Conservation (phyloP, 2,113 vertebrate genomes). For the Pandion haliaetus region DNA sequence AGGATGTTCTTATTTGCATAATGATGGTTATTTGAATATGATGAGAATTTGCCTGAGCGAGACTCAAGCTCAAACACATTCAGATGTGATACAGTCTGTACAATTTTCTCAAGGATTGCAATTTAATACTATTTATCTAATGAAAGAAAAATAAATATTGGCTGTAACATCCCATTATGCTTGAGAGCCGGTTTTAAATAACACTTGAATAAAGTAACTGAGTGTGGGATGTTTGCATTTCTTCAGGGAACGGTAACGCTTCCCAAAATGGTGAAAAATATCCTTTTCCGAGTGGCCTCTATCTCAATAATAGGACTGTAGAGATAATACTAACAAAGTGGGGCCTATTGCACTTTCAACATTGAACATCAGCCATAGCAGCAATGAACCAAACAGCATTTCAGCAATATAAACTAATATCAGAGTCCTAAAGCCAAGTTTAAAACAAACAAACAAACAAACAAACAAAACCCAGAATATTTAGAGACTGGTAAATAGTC, state of each 20-base stretch:
- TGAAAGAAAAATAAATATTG: constrained; percentile 73
- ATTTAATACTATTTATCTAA: constrained; percentile 75
- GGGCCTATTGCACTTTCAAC: neutral
- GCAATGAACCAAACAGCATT: neutral
- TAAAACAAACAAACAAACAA: neutral
- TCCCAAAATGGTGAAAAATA: constrained; percentile 15
- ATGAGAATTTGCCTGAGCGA: constrained; percentile 63
- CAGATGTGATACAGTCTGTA: constrained; percentile 37
- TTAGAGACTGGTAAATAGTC: neutral
- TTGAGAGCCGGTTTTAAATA: constrained; percentile 28
- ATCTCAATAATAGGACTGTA: neutral
- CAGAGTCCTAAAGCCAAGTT: neutral
- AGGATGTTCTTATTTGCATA: constrained; percentile 68
- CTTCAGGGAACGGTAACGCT: neutral
- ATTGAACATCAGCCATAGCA: neutral
- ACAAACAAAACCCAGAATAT: neutral
- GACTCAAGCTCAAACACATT: constrained; percentile 63
- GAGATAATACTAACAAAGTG: neutral
- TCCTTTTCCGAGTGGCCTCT: neutral
- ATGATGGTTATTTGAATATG: constrained; percentile 70
- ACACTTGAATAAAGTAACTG: constrained; percentile 30
- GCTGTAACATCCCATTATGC: constrained; percentile 53
- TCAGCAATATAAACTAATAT: neutral
- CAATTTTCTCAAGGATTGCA: constrained; percentile 70
- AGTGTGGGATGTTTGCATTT: constrained; percentile 12